Evolutionary conservation across 2,888 invertebrate species (phyloP).

Genomic region (Keiferia lycopersicella): DNA sequence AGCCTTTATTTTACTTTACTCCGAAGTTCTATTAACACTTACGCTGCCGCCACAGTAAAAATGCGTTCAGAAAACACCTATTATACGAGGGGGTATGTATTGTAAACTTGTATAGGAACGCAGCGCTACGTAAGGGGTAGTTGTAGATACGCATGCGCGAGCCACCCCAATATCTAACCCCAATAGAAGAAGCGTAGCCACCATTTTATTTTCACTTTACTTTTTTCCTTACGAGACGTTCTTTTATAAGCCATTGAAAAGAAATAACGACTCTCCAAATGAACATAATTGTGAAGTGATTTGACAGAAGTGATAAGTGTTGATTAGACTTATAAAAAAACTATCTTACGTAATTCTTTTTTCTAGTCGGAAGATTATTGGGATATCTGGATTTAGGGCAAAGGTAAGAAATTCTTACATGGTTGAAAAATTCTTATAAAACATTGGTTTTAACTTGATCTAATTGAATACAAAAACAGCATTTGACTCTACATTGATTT

Average conservation of each 20-base stretch:
- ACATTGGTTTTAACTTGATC: not conserved
- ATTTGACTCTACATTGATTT: conserved; percentile 42
- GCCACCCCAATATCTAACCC: conserved; percentile 51
- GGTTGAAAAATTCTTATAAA: not conserved
- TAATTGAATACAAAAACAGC: not conserved
- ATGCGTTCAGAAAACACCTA: conserved; percentile 26
- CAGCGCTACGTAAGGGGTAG: conserved; percentile 42
- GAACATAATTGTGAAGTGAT: conserved; percentile 37
- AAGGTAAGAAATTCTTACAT: conserved; percentile 40
- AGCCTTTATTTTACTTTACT: too few relatives aligned
- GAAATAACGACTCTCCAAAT: conserved; percentile 31
- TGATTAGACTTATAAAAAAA: conserved; percentile 24
- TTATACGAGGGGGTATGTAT: conserved; percentile 16
- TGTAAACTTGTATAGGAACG: conserved; percentile 48
- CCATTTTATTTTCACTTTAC: conserved; percentile 71
- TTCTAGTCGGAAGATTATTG: conserved; percentile 40
- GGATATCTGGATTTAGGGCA: conserved; percentile 32
- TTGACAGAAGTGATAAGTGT: conserved; percentile 17
- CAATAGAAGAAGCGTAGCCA: conserved; percentile 52
- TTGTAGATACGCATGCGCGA: conserved; percentile 62
- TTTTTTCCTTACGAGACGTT: conserved; percentile 44
- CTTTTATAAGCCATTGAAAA: conserved; percentile 23
- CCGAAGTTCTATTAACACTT: not conserved
- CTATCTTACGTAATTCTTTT: conserved; percentile 53
- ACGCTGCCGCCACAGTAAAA: not conserved